Evolutionary conservation across 1,140 invertebrate genomes (phyloP), one percentile per base, ranked within the genome.

Genomic region (Neotoxoptera formosana): DNA sequence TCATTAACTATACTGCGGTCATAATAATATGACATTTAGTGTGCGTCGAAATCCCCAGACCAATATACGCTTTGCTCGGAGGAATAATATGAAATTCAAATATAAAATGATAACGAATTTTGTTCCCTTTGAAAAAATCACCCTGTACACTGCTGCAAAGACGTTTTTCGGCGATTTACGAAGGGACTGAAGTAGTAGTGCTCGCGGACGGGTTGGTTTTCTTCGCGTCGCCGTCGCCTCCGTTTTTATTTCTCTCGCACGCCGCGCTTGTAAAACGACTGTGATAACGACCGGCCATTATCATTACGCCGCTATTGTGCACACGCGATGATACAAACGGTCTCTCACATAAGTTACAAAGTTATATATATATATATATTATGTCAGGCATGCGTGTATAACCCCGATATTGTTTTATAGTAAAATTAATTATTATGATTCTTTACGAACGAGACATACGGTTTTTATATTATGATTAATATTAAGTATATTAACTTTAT

Each of bases 361-460:
- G n/a, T 76, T n/a, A 76, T 76, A 6, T 76, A 7, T n/a, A n/a
- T n/a, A n/a, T n/a, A n/a, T n/a, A 76, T 76, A 30, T 76, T 17
- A 6, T 76, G n/a, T n/a, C 7, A 34, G 11, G 60, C n/a, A 76
- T 14, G n/a, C 9, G 7, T 25, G n/a, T n/a, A 17, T 76, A 76
- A 17, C 60, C 30, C 60, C 30, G n/a, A 76, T 76, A 34, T 76
- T 76, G 60, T n/a, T 76, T 76, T 17, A n/a, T n/a, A 76, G 14
- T 76, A n/a, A 76, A 76, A n/a, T 76, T n/a, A 76, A 76, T n/a
- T 76, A 76, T n/a, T n/a, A n/a, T n/a, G n/a, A n/a, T 76, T 17
- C 6, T 34, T n/a, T 76, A 20, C n/a, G 30, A 7, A n/a, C 30
- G 17, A 34, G 30, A 76, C 30, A n/a, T n/a, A n/a, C n/a, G 17